Percentiles rank a stretch among this genome's conserved stretches.
Conservation (phyloP, 2,797 vertebrate genomes). For the Xiphorhynchus erythropygius region DNA sequence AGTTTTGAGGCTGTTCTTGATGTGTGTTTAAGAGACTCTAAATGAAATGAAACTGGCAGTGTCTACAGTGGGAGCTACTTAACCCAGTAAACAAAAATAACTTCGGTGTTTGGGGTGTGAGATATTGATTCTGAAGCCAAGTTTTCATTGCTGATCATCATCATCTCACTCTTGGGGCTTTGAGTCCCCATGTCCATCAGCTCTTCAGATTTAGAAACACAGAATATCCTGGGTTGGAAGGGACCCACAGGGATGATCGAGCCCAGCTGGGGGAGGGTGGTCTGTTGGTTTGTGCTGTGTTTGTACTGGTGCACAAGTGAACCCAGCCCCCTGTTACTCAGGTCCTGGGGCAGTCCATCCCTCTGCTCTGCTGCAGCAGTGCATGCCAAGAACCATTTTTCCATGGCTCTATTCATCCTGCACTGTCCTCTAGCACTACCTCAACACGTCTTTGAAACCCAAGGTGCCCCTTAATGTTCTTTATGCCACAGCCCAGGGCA, state of each 20-base stretch:
- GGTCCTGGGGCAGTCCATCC: neutral
- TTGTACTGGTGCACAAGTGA: neutral
- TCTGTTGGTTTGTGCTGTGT: neutral
- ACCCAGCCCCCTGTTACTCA: neutral
- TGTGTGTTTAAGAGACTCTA: neutral
- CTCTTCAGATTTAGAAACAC: neutral
- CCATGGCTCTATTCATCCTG: neutral
- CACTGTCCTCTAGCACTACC: neutral
- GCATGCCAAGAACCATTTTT: accelerated
- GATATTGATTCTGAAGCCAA: neutral
- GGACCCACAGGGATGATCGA: accelerated
- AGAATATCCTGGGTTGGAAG: neutral
- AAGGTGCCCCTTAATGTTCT: neutral
- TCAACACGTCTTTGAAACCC: accelerated
- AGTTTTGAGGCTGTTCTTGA: neutral
- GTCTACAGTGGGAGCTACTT: neutral
- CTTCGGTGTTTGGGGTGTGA: accelerated
- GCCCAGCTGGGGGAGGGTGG: accelerated
- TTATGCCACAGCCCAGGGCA: neutral
- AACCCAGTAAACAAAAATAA: neutral
- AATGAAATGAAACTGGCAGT: neutral
- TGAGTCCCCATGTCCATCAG: accelerated
- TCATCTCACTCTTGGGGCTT: neutral
- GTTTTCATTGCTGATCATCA: neutral
- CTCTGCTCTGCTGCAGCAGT: neutral